These are phyloP conservation scores for human (Homo sapiens) DNA, from an alignment of 2,113 vertebrate genomes.

Conservation along the genomic window GRCh38 chr4:127451501-127452000, in stretches of 20 bases:
- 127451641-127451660: neutral
- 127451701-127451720: neutral
- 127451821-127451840: neutral
- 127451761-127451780: neutral
- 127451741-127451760: neutral
- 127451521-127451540: neutral
- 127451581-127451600: neutral
- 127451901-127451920: neutral
- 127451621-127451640: neutral
- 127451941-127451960: no score
- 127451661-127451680: neutral
- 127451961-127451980: neutral
- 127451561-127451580: neutral
- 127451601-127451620: neutral
- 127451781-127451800: neutral
- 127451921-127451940: neutral
- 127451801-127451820: neutral
- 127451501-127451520: slow-evolving; percentile 6
- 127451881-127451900: neutral
- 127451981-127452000: neutral
- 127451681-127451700: neutral
- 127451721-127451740: neutral
- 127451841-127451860: neutral
- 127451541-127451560: neutral
- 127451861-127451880: neutral